Percentiles rank a stretch among this genome's conserved stretches.
These are phyloP conservation scores for Chelon labrosus DNA, from an alignment of 2,797 vertebrate species.

Conservation along the genomic window DNA sequence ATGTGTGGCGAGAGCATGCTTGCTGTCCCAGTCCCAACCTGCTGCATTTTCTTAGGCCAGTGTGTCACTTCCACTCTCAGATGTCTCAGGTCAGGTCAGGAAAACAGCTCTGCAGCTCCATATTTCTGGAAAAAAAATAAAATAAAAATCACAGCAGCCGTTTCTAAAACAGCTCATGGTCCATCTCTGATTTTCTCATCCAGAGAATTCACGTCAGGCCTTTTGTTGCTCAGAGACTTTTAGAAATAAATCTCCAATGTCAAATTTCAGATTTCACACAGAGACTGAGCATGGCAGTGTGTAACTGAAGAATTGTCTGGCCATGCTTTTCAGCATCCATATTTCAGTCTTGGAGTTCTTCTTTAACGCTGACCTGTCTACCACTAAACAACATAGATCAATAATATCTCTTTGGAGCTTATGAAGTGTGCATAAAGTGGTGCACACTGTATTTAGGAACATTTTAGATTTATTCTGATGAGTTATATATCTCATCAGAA, in stretches of 20 bases:
- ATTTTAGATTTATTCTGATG: no score
- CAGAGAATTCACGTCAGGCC: slow-evolving; percentile 5
- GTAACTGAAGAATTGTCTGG: no score
- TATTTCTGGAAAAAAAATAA: no score
- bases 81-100: slow-evolving; percentile 4
- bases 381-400: background rate
- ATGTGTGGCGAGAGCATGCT: background rate
- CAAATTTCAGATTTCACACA: slow-evolving; percentile 1
- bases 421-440: no score
- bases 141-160: no score
- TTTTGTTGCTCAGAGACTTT: background rate
- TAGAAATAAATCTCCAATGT: background rate
- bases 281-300: background rate
- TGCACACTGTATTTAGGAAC: no score
- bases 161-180: slow-evolving; percentile 8
- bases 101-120: no score
- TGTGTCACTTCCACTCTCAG: slow-evolving; percentile 13
- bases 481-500: no score
- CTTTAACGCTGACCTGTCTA: background rate
- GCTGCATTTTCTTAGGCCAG: background rate
- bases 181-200: slow-evolving; percentile 12
- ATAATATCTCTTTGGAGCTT: slow-evolving; percentile 1
- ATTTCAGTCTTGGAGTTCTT: slow-evolving; percentile 31
- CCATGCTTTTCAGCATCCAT: slow-evolving; percentile 1
- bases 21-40: background rate